Base-by-base conservation (phyloP, 1,140 invertebrate genomes). In the Drosophila nannoptera region DNA sequence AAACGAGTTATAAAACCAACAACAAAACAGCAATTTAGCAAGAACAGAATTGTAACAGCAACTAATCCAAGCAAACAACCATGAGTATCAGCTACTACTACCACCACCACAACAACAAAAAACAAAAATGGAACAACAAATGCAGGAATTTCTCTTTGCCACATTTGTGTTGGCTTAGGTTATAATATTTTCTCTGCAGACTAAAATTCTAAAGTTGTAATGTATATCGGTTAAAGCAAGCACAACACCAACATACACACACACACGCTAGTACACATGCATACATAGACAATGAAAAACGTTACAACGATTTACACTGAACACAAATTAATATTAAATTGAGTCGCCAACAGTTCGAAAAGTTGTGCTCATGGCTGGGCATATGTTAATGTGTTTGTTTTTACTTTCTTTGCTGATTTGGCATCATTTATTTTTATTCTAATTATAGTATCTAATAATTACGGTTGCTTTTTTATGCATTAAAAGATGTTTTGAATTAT, bases 141-240 rank as follows among this genome's bases (percentile, higher is more conserved):
- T 36, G 22, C 1, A 22, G 22, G 22, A 22, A 22, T 3, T 22
- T 22, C 22, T 48, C 8, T 48, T 36, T 31, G 9, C 56, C 16
- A 35, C 11, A 62, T 54, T 60, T 31, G 33, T 36, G 49, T 59
- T 12, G 38, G 9, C 12, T 46, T 22, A 33, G 32, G 45, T 61
- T 14, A 48, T 36, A 9, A 7, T 4, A 33, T 33, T 50, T 40
- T 40, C 45, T 59, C 50, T 45, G 46, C 32, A 29, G 58, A 54
- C 35, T 38, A 42, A 68, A 59, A 68, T 65, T 58, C 11, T 14
- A 70, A 36, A 31, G 50, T 56, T 70, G 61, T 65, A 70, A 70
- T 59, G 52, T 32, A 69, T 52, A 35, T 35, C 6, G 32, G 12
- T 11, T 14, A 32, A 52, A 29, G 6, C 6, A 46, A n/a, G 29